Conservation (phyloP, 2,113 vertebrate species). For the Oreamnos americanus region DNA sequence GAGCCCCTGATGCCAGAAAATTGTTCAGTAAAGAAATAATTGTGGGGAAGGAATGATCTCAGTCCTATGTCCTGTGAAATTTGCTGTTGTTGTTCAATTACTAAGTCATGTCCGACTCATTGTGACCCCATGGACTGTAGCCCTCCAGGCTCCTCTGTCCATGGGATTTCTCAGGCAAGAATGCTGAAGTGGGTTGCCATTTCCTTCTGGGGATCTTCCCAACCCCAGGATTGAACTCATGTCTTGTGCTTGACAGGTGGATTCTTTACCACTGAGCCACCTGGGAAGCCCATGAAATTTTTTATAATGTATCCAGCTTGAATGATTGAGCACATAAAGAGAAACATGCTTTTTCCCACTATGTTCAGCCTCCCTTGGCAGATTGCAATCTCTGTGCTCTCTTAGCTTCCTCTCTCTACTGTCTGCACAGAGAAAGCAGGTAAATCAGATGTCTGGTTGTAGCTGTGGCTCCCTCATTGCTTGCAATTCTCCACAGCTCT, state of each 20-base stretch:
- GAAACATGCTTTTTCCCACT: background rate
- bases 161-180: background rate
- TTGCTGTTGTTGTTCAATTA: background rate
- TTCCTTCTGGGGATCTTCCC: background rate
- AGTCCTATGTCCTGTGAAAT: background rate
- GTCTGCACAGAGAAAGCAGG: background rate
- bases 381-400: background rate
- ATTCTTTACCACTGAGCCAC: background rate
- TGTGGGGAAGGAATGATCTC: background rate
- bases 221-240: background rate
- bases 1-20: background rate
- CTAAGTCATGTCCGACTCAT: background rate
- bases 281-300: background rate
- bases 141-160: background rate
- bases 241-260: background rate
- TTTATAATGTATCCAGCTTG: background rate
- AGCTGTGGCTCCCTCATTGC: background rate
- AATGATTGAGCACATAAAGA: background rate
- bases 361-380: background rate
- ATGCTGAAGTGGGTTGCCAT: background rate
- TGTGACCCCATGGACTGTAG: background rate
- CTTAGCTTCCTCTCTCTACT: background rate
- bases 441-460: background rate
- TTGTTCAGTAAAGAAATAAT: background rate
- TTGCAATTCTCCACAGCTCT: background rate